phyloP scores from a whole-genome alignment of 2,113 vertebrate genomes.

The Brachirus orientalis region DNA sequence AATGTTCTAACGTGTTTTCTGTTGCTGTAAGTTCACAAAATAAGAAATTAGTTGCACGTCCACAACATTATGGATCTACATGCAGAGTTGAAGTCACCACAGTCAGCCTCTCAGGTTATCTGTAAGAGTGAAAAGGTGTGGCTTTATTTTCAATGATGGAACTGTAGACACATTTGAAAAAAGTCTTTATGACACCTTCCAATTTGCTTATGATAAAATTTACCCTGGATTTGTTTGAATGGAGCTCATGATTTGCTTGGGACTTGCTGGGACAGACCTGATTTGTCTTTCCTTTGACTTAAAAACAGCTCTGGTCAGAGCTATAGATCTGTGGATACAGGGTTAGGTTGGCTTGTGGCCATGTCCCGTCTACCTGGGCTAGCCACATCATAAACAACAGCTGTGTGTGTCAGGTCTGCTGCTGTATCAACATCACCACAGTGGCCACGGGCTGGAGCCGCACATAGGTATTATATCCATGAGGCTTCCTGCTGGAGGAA shows the following conservation, averaged over 20 bases:
- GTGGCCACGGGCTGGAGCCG: conserved; percentile 64
- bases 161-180: too few species aligned
- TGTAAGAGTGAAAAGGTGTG: too few species aligned
- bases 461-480: conserved; percentile 73
- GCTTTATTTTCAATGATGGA: too few species aligned
- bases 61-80: too few species aligned
- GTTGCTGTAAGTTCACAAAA: too few species aligned
- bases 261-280: conserved; percentile 16
- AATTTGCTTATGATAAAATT: neutral
- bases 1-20: too few species aligned
- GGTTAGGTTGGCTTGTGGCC: conserved; percentile 72
- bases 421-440: conserved; percentile 77
- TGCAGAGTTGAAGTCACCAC: too few species aligned
- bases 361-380: conserved; percentile 72
- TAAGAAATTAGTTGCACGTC: too few species aligned
- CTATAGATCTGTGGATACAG: conserved; percentile 84
- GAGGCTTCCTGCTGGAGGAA: conserved; percentile 66
- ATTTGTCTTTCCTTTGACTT: conserved; percentile 33
- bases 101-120: too few species aligned
- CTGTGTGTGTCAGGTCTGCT: conserved; percentile 61
- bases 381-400: conserved; percentile 83
- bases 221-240: neutral
- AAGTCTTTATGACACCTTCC: too few species aligned
- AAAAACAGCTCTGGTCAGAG: conserved; percentile 51
- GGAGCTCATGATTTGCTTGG: conserved; percentile 9